Conservation (phyloP, 1,140 invertebrate species). For the Drosophila oshimai region DNA sequence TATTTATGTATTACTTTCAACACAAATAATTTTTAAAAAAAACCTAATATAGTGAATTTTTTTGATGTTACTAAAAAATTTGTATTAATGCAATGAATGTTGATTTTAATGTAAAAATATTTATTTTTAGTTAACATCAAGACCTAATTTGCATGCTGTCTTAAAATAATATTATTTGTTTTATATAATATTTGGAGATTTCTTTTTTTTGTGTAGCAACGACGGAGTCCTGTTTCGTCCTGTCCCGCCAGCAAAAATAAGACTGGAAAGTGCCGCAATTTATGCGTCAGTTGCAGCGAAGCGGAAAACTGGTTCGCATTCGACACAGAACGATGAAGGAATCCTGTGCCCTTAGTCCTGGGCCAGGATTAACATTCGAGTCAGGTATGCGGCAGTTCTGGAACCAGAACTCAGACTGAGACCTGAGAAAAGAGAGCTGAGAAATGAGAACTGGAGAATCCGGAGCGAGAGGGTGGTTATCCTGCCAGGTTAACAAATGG, state of each 20-base stretch:
- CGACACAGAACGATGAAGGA: conserved; percentile 47
- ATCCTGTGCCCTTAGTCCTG: no score
- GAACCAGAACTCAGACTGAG: conserved; percentile 2
- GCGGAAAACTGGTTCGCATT: conserved; percentile 78
- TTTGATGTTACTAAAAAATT: no score
- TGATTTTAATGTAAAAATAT: no score
- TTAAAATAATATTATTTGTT: no score
- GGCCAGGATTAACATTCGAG: conserved; percentile 13
- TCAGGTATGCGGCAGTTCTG: conserved; percentile 1
- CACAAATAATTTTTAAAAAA: no score
- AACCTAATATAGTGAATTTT: no score
- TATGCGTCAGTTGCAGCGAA: conserved; percentile 75
- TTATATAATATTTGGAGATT: background rate
- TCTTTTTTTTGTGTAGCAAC: background rate
- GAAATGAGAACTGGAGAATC: background rate
- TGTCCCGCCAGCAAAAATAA: conserved; percentile 6
- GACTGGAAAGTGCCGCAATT: conserved; percentile 51
- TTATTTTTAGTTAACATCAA: no score
- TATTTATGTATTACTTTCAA: no score
- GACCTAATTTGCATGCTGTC: no score
- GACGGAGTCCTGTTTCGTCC: conserved; percentile 9
- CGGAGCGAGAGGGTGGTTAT: background rate
- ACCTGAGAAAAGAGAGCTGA: background rate
- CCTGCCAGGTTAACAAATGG: conserved; percentile 2
- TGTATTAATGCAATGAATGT: no score